Conservation (phyloP, 2,888 invertebrate genomes). For the Pimpla rufipes region DNA sequence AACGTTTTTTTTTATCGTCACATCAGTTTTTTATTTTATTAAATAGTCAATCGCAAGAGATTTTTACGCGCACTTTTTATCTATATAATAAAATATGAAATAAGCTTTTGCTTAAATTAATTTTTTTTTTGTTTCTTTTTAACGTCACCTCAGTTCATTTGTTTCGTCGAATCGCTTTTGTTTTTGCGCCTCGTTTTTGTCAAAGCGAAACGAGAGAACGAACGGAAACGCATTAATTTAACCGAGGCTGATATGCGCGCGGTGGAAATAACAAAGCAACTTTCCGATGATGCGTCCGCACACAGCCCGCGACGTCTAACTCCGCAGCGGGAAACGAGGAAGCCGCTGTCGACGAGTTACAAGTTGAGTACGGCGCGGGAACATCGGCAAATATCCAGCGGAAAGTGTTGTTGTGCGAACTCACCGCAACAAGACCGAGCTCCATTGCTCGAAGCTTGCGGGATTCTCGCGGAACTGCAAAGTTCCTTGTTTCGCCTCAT, state of each 20-base stretch:
- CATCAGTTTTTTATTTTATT: neutral
- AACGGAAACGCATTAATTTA: neutral
- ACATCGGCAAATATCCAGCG: conserved; percentile 28
- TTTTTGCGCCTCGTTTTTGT: too few relatives aligned
- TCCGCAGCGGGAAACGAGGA: conserved; percentile 24
- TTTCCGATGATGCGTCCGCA: neutral
- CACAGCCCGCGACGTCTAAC: conserved; percentile 24
- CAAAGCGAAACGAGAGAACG: too few relatives aligned
- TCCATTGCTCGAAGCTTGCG: conserved; percentile 21
- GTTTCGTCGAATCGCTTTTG: too few relatives aligned
- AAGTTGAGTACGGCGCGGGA: conserved; percentile 26
- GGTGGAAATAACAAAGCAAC: neutral
- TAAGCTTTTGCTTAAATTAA: too few relatives aligned
- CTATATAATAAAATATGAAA: too few relatives aligned
- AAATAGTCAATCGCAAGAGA: too few relatives aligned
- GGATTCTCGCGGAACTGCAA: conserved; percentile 28
- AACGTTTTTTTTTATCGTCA: neutral
- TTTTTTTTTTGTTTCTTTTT: neutral
- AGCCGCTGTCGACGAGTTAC: conserved; percentile 47
- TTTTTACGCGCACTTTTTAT: too few relatives aligned
- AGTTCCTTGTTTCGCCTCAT: conserved; percentile 34
- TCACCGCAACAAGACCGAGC: conserved; percentile 41
- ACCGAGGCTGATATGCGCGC: neutral
- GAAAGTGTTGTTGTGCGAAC: conserved; percentile 39
- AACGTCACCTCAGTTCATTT: neutral